Evolutionary conservation across 2,888 invertebrate genomes (phyloP).

Genomic region (Dryocosmus kuriphilus): DNA sequence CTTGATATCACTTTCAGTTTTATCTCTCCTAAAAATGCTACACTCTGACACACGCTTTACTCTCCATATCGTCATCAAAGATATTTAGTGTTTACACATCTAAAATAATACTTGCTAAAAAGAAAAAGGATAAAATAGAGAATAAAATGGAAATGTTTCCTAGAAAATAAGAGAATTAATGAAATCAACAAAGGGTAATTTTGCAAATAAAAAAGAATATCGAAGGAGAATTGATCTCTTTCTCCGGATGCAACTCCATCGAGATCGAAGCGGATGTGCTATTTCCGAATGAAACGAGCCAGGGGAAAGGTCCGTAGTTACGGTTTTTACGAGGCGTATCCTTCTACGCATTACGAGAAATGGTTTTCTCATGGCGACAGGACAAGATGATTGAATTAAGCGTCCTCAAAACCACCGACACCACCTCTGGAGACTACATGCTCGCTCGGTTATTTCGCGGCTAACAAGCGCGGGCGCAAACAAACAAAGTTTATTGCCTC

Average conservation of each 20-base stretch:
- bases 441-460: conserved; percentile 52
- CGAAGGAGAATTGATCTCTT: background rate
- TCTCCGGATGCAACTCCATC: conserved; percentile 22
- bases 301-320: conserved; percentile 41
- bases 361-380: conserved; percentile 27
- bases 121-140: background rate
- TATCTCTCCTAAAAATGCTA: no score
- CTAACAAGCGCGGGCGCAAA: conserved; percentile 54
- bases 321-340: conserved; percentile 58
- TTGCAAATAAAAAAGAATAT: background rate
- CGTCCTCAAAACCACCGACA: conserved; percentile 62
- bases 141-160: background rate
- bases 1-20: no score
- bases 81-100: no score
- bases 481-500: conserved; percentile 65
- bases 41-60: no score
- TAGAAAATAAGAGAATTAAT: background rate
- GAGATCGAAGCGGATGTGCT: conserved; percentile 28
- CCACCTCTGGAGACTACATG: background rate
- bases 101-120: no score
- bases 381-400: conserved; percentile 64
- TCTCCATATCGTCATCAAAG: no score
- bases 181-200: background rate
- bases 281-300: conserved; percentile 20
- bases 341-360: conserved; percentile 33